phyloP scores from a whole-genome alignment of 2,888 invertebrate genomes.

The Euplagia quadripunctaria region DNA sequence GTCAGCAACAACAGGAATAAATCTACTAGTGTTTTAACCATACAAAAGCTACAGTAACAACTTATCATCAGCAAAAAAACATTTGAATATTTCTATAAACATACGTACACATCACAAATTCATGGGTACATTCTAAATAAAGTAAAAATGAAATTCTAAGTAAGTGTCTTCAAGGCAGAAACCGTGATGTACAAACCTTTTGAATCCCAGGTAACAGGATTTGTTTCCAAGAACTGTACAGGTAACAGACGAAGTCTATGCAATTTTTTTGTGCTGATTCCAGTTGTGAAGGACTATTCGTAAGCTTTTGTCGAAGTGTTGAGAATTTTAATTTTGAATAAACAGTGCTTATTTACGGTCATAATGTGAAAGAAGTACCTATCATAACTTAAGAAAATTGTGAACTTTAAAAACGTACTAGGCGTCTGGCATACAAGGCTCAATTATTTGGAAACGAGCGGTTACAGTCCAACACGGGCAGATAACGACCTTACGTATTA shows the following conservation, averaged over 20 bases:
- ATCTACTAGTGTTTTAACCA: no score
- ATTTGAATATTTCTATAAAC: not conserved
- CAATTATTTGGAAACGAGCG: no score
- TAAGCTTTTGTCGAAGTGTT: not conserved
- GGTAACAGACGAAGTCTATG: not conserved
- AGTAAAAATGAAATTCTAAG: not conserved
- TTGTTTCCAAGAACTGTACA: constrained; percentile 8
- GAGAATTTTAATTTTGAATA: constrained; percentile 1
- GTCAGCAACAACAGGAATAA: no score
- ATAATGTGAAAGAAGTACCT: not conserved
- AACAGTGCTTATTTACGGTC: not conserved
- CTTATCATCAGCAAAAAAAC: not conserved
- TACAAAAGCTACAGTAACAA: not conserved
- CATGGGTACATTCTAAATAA: not conserved
- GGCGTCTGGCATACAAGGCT: no score
- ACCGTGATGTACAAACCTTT: not conserved
- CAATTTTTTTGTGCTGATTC: constrained; percentile 4
- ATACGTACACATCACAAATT: no score
- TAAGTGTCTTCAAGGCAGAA: not conserved
- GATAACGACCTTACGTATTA: no score
- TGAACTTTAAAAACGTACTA: no score
- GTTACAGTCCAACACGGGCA: no score
- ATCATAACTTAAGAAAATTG: no score
- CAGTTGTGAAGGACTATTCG: not conserved
- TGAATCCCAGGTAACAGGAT: not conserved